A percentile compares a stretch with the other conserved stretches of the same genome.
These are phyloP conservation scores for Aselliscus stoliczkanus DNA, from an alignment of 2,797 vertebrate species.

Conservation along the genomic window DNA sequence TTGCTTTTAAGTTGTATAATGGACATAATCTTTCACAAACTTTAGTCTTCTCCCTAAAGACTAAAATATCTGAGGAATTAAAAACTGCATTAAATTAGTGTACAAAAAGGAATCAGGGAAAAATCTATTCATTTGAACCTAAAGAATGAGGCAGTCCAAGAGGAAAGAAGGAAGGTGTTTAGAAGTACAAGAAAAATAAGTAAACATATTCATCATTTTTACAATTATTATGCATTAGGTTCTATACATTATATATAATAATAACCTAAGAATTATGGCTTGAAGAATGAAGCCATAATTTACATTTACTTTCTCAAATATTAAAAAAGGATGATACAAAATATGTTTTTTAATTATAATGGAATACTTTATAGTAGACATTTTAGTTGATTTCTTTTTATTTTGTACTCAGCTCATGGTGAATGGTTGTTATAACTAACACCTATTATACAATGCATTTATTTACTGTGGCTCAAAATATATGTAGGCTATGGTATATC, in stretches of 20 bases:
- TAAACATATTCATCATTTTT: neutral
- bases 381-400: conserved; percentile 12
- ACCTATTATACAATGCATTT: neutral
- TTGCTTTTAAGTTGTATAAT: neutral
- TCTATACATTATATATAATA: neutral
- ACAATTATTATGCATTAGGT: neutral
- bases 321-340: neutral
- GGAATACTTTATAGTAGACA: neutral
- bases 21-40: neutral
- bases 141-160: neutral
- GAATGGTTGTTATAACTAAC: neutral
- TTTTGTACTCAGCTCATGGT: neutral
- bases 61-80: neutral
- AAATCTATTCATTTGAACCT: neutral
- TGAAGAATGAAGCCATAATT: neutral
- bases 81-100: neutral
- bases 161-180: neutral
- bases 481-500: neutral
- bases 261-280: neutral
- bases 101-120: neutral
- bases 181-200: neutral
- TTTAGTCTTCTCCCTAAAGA: neutral
- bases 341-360: neutral
- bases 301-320: neutral
- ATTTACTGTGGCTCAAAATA: neutral